phyloP scores from a whole-genome alignment of 2,113 vertebrate species.

The Hassar affinis region DNA sequence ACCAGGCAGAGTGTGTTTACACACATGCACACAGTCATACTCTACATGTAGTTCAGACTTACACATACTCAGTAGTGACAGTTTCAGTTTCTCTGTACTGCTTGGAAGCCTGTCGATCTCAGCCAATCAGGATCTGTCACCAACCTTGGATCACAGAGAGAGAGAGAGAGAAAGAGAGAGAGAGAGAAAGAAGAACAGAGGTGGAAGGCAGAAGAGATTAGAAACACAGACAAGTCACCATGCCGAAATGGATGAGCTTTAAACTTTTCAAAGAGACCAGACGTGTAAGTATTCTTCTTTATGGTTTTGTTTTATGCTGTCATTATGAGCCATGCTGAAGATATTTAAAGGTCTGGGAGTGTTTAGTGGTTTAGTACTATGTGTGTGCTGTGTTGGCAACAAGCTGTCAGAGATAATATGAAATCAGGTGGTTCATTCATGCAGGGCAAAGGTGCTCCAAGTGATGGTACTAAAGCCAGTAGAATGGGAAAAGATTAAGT shows the following conservation, averaged over 20 bases:
- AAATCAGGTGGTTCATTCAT: neutral
- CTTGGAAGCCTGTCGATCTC: constrained; percentile 6
- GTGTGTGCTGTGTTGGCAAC: neutral
- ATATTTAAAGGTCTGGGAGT: neutral
- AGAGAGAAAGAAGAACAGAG: constrained; percentile 4
- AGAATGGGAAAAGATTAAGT: neutral
- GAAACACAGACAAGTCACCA: constrained; percentile 54
- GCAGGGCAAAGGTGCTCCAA: neutral
- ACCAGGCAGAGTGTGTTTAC: constrained; percentile 34
- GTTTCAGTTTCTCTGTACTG: neutral
- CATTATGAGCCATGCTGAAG: neutral
- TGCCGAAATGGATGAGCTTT: constrained; percentile 79
- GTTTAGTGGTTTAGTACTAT: constrained; percentile 15
- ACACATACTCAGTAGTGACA: neutral
- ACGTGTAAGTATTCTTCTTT: constrained; percentile 65
- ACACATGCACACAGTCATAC: neutral
- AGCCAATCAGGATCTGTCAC: constrained; percentile 32
- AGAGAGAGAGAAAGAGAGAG: constrained; percentile 1
- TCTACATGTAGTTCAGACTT: constrained; percentile 30
- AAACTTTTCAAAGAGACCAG: constrained; percentile 75
- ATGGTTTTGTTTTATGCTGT: neutral
- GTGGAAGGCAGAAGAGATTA: constrained; percentile 4
- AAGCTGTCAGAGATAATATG: constrained; percentile 4
- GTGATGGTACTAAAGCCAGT: neutral
- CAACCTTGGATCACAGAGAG: neutral